These are phyloP conservation scores for Chloebia gouldiae DNA, from an alignment of 2,113 vertebrate genomes.

Conservation along the genomic window DNA sequence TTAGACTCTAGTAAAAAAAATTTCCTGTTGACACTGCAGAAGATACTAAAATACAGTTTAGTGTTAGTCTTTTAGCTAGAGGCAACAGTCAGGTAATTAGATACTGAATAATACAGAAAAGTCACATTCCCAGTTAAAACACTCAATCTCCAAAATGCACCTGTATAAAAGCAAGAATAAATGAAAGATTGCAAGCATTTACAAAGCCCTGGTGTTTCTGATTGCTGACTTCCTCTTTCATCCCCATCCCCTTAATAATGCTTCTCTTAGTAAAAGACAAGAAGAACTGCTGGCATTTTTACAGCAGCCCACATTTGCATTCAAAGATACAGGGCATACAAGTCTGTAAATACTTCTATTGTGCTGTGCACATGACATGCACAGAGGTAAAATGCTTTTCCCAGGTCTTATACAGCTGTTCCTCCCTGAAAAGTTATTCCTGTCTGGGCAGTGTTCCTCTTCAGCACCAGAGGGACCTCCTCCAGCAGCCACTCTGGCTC, in stretches of 20 bases:
- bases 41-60: not conserved
- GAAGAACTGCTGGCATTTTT: not conserved
- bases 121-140: not conserved
- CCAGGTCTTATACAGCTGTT: not conserved
- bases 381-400: not conserved
- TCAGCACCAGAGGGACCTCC: not conserved
- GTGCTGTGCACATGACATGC: not conserved
- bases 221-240: not conserved
- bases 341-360: not conserved
- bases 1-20: not conserved
- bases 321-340: accelerated
- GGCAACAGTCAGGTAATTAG: not conserved
- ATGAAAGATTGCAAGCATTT: not conserved
- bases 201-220: not conserved
- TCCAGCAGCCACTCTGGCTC: not conserved
- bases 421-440: not conserved
- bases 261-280: not conserved
- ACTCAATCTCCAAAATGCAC: not conserved
- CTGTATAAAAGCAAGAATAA: not conserved
- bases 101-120: not conserved
- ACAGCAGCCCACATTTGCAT: not conserved
- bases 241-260: not conserved
- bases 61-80: not conserved
- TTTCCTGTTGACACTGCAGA: not conserved
- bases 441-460: not conserved